Base-by-base conservation (phyloP, 53 echinoderm and acorn worm species). In the Echinarachnius parma region DNA sequence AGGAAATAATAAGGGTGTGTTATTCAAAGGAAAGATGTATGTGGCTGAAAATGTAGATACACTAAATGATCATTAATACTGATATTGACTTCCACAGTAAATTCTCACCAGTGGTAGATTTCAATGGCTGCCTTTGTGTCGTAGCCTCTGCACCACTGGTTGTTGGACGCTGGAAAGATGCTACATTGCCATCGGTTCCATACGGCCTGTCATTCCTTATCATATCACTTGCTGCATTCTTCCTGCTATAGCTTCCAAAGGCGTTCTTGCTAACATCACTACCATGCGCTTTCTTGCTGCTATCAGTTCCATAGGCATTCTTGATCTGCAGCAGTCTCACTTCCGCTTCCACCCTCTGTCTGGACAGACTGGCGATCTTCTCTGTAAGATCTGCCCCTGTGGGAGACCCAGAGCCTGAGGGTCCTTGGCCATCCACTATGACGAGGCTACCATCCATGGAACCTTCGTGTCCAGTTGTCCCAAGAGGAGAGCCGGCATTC, bases 301-400 rank as follows among this genome's bases (percentile, higher is more conserved):
- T 39, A 18, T 50, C 19, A 4, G 20, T 4, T 4, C 10, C 57
- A 4, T 57, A 37, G 25, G 39, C 28, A 42, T 57, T 28, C 35
- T 72, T 72, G 44, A 72, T 39, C 7, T 57, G 55, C 30, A 56
- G 34, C 26, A 72, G 42, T 34, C 74, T 72, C 24, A 42, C 74
- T 29, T 72, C 56, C n/a, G 74, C 74, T 29, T 72, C 74, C 0
- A 30, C 74, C 8, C 57, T n/a, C 58, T 72, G 74, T 36, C 74
- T 54, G 1, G 74, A 72, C 39, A 72, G 26, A n/a, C 42, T 25
- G n/a, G 74, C 74, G 16, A 72, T 72, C 57, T 72, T 72, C 27
- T 72, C 74, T 28, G 37, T 72, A 55, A 72, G 14, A 39, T 72
- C 74, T 23, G 56, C 55, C n/a, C n/a, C n/a, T n/a, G n/a, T n/a